Evolutionary conservation across 2,797 vertebrate species (phyloP).

Genomic region (Neosalanx taihuensis): DNA sequence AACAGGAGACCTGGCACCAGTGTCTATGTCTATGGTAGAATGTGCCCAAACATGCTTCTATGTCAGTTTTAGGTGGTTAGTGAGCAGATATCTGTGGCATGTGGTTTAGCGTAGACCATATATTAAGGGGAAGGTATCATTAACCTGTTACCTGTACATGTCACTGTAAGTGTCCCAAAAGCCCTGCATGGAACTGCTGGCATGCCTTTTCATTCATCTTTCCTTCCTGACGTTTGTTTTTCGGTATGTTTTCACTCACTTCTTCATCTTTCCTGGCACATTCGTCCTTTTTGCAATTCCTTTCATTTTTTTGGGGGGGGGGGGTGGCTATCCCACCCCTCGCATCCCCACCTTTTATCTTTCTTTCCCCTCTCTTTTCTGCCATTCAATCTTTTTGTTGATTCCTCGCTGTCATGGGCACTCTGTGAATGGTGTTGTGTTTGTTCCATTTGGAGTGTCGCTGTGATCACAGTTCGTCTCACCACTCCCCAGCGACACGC

Average conservation of each 20-base stretch:
- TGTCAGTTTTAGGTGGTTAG: not conserved
- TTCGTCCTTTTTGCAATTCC: not conserved
- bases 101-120: too few species aligned
- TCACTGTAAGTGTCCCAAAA: too few species aligned
- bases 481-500: constrained; percentile 1
- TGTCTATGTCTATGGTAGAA: not conserved
- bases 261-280: not conserved
- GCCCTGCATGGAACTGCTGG: too few species aligned
- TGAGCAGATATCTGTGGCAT: too few species aligned
- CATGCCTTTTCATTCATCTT: too few species aligned
- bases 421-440: constrained; percentile 5
- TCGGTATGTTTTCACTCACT: not conserved
- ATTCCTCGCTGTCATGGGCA: constrained; percentile 26
- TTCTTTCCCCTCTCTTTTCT: not conserved
- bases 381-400: not conserved
- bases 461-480: constrained; percentile 8
- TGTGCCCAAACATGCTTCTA: not conserved
- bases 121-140: too few species aligned
- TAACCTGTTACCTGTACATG: too few species aligned
- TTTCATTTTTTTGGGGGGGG: not conserved
- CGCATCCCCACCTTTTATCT: not conserved
- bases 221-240: too few species aligned
- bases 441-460: not conserved
- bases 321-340: not conserved
- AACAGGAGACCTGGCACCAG: not conserved